Evolutionary conservation across 1,140 invertebrate species (phyloP).

Genomic region (Drosophila saltans): DNA sequence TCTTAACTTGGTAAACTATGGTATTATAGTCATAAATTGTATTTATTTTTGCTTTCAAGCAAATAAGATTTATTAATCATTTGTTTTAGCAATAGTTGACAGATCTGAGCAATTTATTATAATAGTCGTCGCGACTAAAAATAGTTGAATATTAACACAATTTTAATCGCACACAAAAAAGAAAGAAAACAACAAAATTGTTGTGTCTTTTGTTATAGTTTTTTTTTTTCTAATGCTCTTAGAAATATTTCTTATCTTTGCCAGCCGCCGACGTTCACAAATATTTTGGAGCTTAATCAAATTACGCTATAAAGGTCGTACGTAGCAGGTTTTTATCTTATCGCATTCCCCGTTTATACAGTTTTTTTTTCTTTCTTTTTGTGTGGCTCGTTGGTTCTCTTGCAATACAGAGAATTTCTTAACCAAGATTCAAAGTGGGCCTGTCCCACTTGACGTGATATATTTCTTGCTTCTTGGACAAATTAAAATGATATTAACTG

Average conservation of each 20-base stretch:
- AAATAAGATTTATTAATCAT: conserved; percentile 8
- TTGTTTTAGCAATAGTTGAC: conserved; percentile 1
- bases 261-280: conserved; percentile 44
- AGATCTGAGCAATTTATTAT: background rate
- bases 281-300: conserved; percentile 80
- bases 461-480: conserved; percentile 35
- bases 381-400: conserved; percentile 33
- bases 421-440: conserved; percentile 45
- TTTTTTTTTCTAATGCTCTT: conserved; percentile 33
- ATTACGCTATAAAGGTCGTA: conserved; percentile 81
- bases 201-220: conserved; percentile 6
- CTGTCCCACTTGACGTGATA: conserved; percentile 33
- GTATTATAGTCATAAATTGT: background rate
- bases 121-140: background rate
- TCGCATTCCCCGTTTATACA: conserved; percentile 28
- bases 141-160: conserved; percentile 1
- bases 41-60: background rate
- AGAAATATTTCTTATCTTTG: conserved; percentile 36
- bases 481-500: conserved; percentile 75
- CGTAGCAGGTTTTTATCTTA: conserved; percentile 69
- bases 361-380: conserved; percentile 12
- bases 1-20: background rate
- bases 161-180: background rate
- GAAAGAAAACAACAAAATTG: too few relatives aligned
- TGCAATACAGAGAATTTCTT: conserved; percentile 27